Evolutionary conservation across 2,797 vertebrate genomes (phyloP).

Genomic region (Nyctibius grandis): DNA sequence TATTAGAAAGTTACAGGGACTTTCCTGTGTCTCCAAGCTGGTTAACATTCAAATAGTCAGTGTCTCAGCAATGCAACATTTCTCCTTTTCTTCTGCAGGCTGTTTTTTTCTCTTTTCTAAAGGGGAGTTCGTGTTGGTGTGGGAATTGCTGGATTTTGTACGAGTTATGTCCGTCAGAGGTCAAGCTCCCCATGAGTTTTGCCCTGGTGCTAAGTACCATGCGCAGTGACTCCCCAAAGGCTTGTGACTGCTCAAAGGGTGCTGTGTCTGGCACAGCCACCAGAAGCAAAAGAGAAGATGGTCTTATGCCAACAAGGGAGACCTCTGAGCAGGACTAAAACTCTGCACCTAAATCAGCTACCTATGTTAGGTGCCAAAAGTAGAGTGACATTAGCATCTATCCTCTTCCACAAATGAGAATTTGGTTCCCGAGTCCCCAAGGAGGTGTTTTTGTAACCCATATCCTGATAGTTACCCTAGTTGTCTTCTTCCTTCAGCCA

Average conservation of each 20-base stretch:
- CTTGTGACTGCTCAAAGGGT: not conserved
- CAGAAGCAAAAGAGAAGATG: not conserved
- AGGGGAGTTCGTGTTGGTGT: not conserved
- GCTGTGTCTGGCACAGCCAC: not conserved
- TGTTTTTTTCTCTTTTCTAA: not conserved
- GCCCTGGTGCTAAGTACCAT: rapidly evolving
- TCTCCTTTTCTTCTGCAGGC: not conserved
- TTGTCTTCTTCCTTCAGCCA: not conserved
- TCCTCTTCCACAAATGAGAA: not conserved
- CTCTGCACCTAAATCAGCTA: not conserved
- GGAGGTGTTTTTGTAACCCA: not conserved
- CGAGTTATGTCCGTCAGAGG: not conserved
- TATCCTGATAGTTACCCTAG: not conserved
- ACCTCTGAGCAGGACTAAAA: not conserved
- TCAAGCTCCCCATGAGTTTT: not conserved
- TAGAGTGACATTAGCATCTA: not conserved
- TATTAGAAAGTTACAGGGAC: not conserved
- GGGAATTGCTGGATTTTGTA: not conserved
- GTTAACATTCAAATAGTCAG: not conserved
- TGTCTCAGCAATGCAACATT: not conserved
- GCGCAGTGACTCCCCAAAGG: not conserved
- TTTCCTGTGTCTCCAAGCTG: not conserved
- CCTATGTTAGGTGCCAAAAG: not conserved
- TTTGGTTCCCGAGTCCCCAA: not conserved
- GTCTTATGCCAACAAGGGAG: not conserved